These are phyloP conservation scores for Crypturellus undulatus DNA, from an alignment of 2,113 vertebrate genomes.

Conservation along the genomic window DNA sequence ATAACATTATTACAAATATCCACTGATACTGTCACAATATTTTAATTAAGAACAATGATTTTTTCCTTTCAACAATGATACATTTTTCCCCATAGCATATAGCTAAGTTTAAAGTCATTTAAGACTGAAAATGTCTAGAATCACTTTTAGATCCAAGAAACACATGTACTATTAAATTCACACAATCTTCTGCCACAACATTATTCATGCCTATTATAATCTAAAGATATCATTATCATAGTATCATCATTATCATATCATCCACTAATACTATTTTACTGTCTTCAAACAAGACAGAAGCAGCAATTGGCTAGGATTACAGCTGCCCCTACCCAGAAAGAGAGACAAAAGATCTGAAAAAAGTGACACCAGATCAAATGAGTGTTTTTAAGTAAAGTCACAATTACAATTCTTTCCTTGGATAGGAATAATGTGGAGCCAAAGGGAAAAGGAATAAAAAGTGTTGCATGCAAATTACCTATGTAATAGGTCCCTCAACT, in stretches of 20 bases:
- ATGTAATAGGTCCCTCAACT: background rate
- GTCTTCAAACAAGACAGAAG: background rate
- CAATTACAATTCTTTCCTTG: rapidly evolving
- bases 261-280: background rate
- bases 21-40: background rate
- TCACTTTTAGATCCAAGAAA: background rate
- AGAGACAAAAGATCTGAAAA: background rate
- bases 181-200: background rate
- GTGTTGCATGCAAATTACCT: background rate
- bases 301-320: background rate
- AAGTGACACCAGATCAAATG: background rate
- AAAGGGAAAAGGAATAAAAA: background rate
- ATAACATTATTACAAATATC: background rate
- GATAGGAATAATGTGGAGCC: background rate
- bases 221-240: background rate
- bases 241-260: background rate
- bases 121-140: background rate
- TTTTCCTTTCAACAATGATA: background rate
- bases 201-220: background rate
- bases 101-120: background rate
- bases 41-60: background rate
- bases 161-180: background rate
- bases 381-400: background rate
- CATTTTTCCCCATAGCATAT: background rate
- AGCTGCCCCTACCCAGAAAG: background rate